Conservation (phyloP, 1,140 invertebrate species). For the Pseudomyrmex pallidus region DNA sequence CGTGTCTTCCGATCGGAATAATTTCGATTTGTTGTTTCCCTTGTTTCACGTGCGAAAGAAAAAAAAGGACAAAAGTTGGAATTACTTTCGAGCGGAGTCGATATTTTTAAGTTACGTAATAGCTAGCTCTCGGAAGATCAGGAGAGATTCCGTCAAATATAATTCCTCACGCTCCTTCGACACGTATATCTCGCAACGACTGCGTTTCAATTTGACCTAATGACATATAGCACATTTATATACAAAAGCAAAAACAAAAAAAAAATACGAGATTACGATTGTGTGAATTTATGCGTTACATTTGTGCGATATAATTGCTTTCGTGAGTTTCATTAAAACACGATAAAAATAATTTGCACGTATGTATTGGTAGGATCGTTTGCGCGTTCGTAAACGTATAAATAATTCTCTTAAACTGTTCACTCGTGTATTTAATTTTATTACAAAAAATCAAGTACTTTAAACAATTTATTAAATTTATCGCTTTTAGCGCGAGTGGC, state of each 20-base stretch:
- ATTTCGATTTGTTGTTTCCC: too few species aligned
- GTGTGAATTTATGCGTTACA: not conserved
- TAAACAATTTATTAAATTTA: not conserved
- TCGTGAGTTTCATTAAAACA: not conserved
- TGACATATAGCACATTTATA: constrained; percentile 32
- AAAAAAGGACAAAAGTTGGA: too few species aligned
- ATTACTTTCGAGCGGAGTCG: too few species aligned
- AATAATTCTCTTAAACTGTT: not conserved
- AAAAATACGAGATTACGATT: not conserved
- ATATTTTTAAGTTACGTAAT: too few species aligned
- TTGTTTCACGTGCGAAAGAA: too few species aligned
- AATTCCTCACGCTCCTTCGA: constrained; percentile 2
- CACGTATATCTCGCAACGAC: constrained; percentile 12
- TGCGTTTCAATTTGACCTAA: constrained; percentile 38
- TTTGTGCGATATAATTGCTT: not conserved
- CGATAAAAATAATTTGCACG: not conserved
- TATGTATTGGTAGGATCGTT: not conserved
- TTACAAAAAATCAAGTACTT: not conserved
- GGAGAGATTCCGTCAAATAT: not conserved
- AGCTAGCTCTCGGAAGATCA: not conserved
- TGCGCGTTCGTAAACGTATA: not conserved
- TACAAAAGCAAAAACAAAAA: not conserved
- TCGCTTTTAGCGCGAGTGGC: not conserved
- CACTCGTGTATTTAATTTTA: not conserved
- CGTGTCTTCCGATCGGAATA: too few species aligned